Base-by-base conservation (phyloP, 1,140 invertebrate species). In the Hylaeus anthracinus region DNA sequence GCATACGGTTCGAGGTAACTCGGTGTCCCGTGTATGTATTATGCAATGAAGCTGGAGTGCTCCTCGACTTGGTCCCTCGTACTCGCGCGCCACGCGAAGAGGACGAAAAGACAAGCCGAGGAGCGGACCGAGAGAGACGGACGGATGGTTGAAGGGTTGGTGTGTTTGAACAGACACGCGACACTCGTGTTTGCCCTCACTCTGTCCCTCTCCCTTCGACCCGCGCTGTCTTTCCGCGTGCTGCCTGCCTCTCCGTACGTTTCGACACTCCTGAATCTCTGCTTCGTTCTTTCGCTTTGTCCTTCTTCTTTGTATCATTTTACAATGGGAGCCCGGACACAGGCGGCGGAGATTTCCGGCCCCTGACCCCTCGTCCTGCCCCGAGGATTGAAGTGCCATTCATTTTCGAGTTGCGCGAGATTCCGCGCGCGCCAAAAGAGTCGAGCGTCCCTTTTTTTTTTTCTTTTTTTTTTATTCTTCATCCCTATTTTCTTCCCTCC, bases 161-260 rank as follows among this genome's bases (percentile, higher is more conserved):
- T 86, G 84, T 88, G 83, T 91, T 90, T 90, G 85, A 91, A 91
- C 88, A 90, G 90, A 91, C 88, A 91, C 87, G 79, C 88, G 90
- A 90, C 90, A 91, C 90, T 91, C 86, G 81, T 89, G 79, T 86
- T 88, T 84, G 84, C 87, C 64, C 76, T 82, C 82, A 86, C 61
- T 66, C 77, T 76, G 72, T 60, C 39, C 9, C 15, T 12, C 39
- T 51, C 39, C 72, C 70, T 51, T 53, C 4, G 41, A 15, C 64
- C 10, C 48, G 6, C 5, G 45, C 53, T 66, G 53, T 79, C 75
- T 69, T 72, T 78, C 72, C 73, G 51, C 72, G 58, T 56, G 14
- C 26, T 56, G n/a, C n/a, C 71, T 12, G 26, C 26, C 26, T 71
- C 45, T 53, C 60, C 26, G 60, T 15, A 48, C 41, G 39, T 69